A percentile compares a stretch with the other conserved stretches of the same genome.
Conservation (phyloP, 2,113 vertebrate genomes). For the Gila orcuttii region DNA sequence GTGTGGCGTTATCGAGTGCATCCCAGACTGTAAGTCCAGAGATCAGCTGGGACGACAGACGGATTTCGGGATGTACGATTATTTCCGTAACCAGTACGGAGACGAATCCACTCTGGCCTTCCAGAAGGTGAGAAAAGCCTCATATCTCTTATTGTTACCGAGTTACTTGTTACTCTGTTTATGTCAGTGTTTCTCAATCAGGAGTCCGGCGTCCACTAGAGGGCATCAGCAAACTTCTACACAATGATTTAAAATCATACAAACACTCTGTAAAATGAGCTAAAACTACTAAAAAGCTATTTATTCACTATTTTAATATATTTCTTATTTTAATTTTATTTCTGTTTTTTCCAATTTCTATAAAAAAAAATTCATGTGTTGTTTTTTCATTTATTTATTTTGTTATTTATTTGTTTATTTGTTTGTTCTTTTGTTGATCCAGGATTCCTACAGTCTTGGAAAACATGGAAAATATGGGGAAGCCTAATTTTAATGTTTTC, state of each 20-base stretch:
- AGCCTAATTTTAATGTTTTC: too few species aligned
- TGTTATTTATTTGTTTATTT: too few species aligned
- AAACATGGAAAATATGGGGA: too few species aligned
- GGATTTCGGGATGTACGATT: constrained; percentile 98
- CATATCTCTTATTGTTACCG: neutral
- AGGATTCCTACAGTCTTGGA: too few species aligned
- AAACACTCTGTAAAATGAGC: neutral
- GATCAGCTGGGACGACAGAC: constrained; percentile 97
- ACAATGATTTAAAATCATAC: neutral
- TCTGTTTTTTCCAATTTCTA: too few species aligned
- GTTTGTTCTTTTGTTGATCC: too few species aligned
- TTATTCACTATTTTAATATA: too few species aligned
- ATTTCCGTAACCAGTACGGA: constrained; percentile 95
- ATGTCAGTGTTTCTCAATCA: neutral
- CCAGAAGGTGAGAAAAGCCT: constrained; percentile 85
- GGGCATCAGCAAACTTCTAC: neutral
- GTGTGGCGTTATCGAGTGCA: constrained; percentile 98
- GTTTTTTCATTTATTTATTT: too few species aligned
- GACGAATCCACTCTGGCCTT: constrained; percentile 94
- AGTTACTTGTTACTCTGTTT: too few species aligned
- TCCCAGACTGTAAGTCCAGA: constrained; percentile 95
- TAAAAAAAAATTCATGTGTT: too few species aligned
- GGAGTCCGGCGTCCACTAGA: neutral
- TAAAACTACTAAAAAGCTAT: too few species aligned
- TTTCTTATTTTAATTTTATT: too few species aligned